Base-by-base conservation (phyloP, 2,888 invertebrate genomes). In the Schizaphis graminum region DNA sequence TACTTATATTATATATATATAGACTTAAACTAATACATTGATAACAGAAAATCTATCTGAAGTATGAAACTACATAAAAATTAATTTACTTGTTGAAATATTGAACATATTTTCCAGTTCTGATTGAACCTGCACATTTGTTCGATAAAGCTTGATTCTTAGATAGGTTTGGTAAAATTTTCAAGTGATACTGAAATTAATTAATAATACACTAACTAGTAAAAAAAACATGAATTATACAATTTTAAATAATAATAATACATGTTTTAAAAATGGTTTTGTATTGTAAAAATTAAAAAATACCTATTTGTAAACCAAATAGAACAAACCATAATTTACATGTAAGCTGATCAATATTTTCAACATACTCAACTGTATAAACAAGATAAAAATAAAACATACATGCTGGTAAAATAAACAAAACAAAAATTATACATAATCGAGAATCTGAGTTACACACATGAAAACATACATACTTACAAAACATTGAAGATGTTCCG, bases 401-500 rank as follows among this genome's bases (percentile, higher is more conserved):
- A 77, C 92, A 93, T 93, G 92, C 92, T 89, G 53, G 88, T 77
- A 93, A 89, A 87, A 88, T 93, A 77, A 92, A 88, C 88, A 89
- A 93, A 93, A 77, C 13, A 89, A 88, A 87, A 92, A 87, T 49
- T 67, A 77, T 93, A 93, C 89, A 77, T 89, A 77, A 87, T 28
- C 26, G 92, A 92, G 86, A 61, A 35, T 77, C 53, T 53, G 92
- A 77, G 13, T 88, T 77, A 85, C 89, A 41, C 93, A 90, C 85
- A 89, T 85, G 61, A 57, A 93, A 89, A 93, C 93, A 93, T 90
- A 93, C 93, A 90, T 93, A 93, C 93, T 93, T 93, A 93, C 93
- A 93, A 93, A 93, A 93, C 89, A 93, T 89, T 90, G 93, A 57
- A 93, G 93, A 93, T 93, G 93, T 93, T 93, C 93, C 85, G 28